Percentiles rank a stretch among this genome's conserved stretches.
These are phyloP conservation scores for Eilema sororculum DNA, from an alignment of 2,888 invertebrate genomes.

Conservation along the genomic window DNA sequence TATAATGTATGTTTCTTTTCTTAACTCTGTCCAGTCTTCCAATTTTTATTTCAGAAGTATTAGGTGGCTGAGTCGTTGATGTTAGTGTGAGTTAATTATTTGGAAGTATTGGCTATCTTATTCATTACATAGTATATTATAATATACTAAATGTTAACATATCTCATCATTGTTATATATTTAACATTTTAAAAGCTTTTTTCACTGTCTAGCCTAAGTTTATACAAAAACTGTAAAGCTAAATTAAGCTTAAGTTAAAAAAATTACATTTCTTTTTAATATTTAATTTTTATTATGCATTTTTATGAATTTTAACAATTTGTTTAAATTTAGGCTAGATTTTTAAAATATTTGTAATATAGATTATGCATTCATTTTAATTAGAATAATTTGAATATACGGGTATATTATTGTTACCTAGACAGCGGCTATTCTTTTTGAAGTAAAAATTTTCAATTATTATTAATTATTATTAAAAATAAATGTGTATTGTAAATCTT, in stretches of 20 bases:
- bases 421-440: constrained; percentile 51
- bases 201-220: constrained; percentile 48
- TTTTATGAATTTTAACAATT: constrained; percentile 24
- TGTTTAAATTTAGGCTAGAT: constrained; percentile 48
- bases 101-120: constrained; percentile 55
- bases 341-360: constrained; percentile 44
- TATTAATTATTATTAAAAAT: constrained; percentile 48
- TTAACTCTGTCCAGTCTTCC: constrained; percentile 64
- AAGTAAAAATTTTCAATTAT: constrained; percentile 55
- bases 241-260: constrained; percentile 25
- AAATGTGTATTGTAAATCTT: constrained; percentile 60
- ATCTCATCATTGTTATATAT: constrained; percentile 68
- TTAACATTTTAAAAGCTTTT: constrained; percentile 58
- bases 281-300: constrained; percentile 24
- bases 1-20: constrained; percentile 40
- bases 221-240: constrained; percentile 35
- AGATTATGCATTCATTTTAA: constrained; percentile 50
- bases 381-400: constrained; percentile 63
- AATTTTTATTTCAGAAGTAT: constrained; percentile 48
- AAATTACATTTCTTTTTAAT: constrained; percentile 28
- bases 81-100: constrained; percentile 36
- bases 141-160: constrained; percentile 72
- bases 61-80: constrained; percentile 39
- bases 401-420: constrained; percentile 68
- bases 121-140: constrained; percentile 56